phyloP scores from a whole-genome alignment of 2,888 invertebrate genomes.

The Latrodectus hesperus region DNA sequence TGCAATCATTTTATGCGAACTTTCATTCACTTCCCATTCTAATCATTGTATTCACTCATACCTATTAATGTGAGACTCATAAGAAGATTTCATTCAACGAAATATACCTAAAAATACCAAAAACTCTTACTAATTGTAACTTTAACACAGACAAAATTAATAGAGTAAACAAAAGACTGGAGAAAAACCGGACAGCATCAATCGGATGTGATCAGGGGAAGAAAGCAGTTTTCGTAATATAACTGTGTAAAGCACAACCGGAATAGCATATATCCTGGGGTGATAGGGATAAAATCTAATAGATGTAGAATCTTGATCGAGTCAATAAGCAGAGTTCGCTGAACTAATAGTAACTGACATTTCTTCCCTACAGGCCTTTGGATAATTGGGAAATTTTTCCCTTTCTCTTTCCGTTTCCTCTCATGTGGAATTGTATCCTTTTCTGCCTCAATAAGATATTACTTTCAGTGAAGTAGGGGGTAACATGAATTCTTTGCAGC shows the following conservation, averaged over 20 bases:
- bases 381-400: slow-evolving; percentile 46
- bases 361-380: slow-evolving; percentile 14
- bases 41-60: too few relatives aligned
- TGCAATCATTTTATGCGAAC: too few relatives aligned
- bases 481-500: not conserved
- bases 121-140: not conserved
- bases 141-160: too few relatives aligned
- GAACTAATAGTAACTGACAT: slow-evolving; percentile 40
- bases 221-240: not conserved
- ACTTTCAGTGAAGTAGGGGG: not conserved
- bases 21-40: too few relatives aligned
- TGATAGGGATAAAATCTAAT: slow-evolving; percentile 45
- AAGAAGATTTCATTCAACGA: not conserved
- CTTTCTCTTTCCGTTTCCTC: not conserved
- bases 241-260: not conserved
- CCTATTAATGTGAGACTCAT: too few relatives aligned
- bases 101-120: not conserved
- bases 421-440: slow-evolving; percentile 6
- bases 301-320: slow-evolving; percentile 56
- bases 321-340: slow-evolving; percentile 45
- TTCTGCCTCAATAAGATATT: slow-evolving; percentile 25
- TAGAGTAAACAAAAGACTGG: not conserved
- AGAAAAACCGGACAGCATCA: not conserved
- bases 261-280: slow-evolving; percentile 35
- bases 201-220: not conserved